phyloP scores from a whole-genome alignment of 1,140 invertebrate species.

The Brachionus calyciflorus region DNA sequence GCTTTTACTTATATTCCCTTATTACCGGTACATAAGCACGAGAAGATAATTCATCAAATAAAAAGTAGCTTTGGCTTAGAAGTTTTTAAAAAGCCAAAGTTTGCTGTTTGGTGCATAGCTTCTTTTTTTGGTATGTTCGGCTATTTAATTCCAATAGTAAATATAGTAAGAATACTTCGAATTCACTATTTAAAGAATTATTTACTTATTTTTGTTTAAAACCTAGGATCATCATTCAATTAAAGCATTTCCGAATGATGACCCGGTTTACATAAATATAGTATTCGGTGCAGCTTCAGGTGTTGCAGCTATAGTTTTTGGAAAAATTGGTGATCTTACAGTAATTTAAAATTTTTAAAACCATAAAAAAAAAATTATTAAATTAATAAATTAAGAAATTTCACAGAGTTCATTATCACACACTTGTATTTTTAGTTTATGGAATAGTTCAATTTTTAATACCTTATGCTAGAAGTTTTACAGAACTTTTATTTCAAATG shows the following conservation, averaged over 20 bases:
- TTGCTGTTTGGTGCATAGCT: conserved; percentile 15
- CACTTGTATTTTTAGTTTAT: conserved; percentile 17
- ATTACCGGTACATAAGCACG: neutral
- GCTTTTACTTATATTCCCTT: conserved; percentile 10
- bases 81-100: neutral
- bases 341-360: neutral
- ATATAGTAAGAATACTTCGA: conserved; percentile 42
- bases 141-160: conserved; percentile 38
- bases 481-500: neutral
- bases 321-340: conserved; percentile 25
- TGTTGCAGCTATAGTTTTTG: conserved; percentile 6
- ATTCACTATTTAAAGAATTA: neutral
- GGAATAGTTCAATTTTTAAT: conserved; percentile 22
- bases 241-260: conserved; percentile 15
- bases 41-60: neutral
- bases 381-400: conserved; percentile 12
- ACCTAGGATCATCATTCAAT: conserved; percentile 43
- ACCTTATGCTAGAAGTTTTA: neutral
- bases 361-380: neutral
- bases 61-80: conserved; percentile 38
- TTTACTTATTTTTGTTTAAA: neutral
- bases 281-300: conserved; percentile 43
- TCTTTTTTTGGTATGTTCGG: conserved; percentile 33
- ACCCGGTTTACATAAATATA: conserved; percentile 37
- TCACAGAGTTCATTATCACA: conserved; percentile 33